A percentile compares a stretch with the other conserved stretches of the same genome.
Conservation (phyloP, 2,797 vertebrate species). For the Propithecus perrieri region DNA sequence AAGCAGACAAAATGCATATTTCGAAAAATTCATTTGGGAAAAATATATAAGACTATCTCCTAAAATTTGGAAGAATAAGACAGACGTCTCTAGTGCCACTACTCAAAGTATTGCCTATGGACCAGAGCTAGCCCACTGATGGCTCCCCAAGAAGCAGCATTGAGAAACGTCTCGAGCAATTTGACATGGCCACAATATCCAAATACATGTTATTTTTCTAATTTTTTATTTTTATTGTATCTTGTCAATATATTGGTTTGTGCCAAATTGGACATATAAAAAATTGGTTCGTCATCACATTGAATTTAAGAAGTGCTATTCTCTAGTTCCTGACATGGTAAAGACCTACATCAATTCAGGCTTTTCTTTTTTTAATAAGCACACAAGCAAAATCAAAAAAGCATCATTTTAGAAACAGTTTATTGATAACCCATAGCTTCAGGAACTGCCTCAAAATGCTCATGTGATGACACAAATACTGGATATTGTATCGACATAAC, state of each 20-base stretch:
- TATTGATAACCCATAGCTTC: neutral
- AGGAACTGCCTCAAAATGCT: neutral
- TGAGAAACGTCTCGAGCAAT: neutral
- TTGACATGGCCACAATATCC: neutral
- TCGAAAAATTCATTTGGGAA: neutral
- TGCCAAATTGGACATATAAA: neutral
- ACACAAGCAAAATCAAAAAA: neutral
- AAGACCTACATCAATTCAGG: neutral
- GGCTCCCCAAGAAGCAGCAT: neutral
- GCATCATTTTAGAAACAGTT: neutral
- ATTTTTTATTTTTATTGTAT: neutral
- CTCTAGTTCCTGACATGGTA: neutral
- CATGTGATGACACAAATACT: too few species aligned
- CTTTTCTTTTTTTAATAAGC: neutral
- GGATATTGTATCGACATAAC: neutral
- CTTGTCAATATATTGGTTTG: neutral
- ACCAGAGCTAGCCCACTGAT: neutral
- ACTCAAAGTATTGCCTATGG: neutral
- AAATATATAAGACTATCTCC: neutral
- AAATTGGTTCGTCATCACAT: neutral
- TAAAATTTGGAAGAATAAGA: neutral
- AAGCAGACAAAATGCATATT: neutral
- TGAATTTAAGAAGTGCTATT: neutral
- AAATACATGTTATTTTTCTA: neutral
- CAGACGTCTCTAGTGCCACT: fast-evolving